Base-by-base conservation (phyloP, 1,140 invertebrate genomes). In the Drepana arcuata region DNA sequence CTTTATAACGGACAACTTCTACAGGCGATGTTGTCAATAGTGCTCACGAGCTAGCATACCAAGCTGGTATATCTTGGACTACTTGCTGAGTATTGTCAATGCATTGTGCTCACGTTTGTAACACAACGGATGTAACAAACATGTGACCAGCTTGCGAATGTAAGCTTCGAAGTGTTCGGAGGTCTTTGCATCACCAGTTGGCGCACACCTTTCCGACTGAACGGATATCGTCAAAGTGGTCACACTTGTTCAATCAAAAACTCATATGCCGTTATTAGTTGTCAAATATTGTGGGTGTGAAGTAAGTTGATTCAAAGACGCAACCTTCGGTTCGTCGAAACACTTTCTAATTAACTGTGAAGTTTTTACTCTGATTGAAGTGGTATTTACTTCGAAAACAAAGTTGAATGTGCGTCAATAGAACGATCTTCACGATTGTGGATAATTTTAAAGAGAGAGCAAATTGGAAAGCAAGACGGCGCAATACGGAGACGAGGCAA, bases 401-500 rank as follows among this genome's bases (percentile, higher is more conserved):
- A n/a, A n/a, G n/a, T n/a, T n/a, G n/a, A n/a, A n/a, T n/a, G n/a
- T n/a, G n/a, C n/a, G n/a, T n/a, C n/a, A n/a, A n/a, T n/a, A n/a
- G n/a, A n/a, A n/a, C n/a, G n/a, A n/a, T n/a, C n/a, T n/a, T n/a
- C n/a, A n/a, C n/a, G n/a, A n/a, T n/a, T n/a, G n/a, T n/a, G n/a
- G n/a, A n/a, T 14, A 12, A 11, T n/a, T 10, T 12, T 9, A 25
- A 18, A 13, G 2, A 26, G n/a, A n/a, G n/a, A n/a, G n/a, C n/a
- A n/a, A n/a, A n/a, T n/a, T n/a, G n/a, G n/a, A n/a, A n/a, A n/a
- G n/a, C n/a, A 75, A 70, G 48, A 81, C 74, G 77, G 77, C 77
- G 65, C 68, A 75, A 41, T 82, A 78, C 72, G 77, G 77, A 34
- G 72, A 77, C 63, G 48, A 82, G 52, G 72, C 77, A 24, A 79